Percentiles rank a stretch among this genome's conserved stretches.
phyloP scores from a whole-genome alignment of 1,140 invertebrate species.

The Ceratosolen solmsi region DNA sequence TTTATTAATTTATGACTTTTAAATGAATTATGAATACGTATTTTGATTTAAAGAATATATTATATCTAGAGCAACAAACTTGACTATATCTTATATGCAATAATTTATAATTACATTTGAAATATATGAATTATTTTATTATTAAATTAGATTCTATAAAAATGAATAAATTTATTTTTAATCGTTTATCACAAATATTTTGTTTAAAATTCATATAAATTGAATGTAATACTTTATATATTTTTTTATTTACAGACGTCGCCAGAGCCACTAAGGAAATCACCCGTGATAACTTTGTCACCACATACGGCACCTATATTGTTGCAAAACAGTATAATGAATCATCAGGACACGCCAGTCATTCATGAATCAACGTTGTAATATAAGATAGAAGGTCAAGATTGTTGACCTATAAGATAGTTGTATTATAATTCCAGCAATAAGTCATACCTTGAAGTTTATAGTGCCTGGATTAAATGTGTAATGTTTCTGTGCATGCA shows the following conservation, averaged over 20 bases:
- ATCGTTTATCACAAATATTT: no score
- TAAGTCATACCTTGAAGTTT: slow-evolving; percentile 20
- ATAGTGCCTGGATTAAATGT: slow-evolving; percentile 64
- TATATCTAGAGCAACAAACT: no score
- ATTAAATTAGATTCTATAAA: no score
- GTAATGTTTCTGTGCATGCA: slow-evolving; percentile 51
- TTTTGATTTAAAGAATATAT: no score
- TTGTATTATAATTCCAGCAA: not conserved
- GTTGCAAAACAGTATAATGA: slow-evolving; percentile 56
- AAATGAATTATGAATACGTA: no score
- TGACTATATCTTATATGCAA: no score
- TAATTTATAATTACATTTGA: no score
- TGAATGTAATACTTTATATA: not conserved
- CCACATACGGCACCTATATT: slow-evolving; percentile 59
- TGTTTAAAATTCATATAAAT: not conserved
- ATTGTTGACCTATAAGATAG: not conserved
- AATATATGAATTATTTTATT: no score
- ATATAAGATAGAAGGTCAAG: slow-evolving; percentile 67
- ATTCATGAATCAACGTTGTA: slow-evolving; percentile 73
- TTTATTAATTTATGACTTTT: no score
- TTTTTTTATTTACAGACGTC: slow-evolving; percentile 61
- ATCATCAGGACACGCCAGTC: slow-evolving; percentile 63
- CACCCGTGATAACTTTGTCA: slow-evolving; percentile 67
- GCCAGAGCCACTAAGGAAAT: slow-evolving; percentile 67
- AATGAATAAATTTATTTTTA: no score